Percentiles rank a stretch among this genome's conserved stretches.
phyloP scores from a whole-genome alignment of 2,113 vertebrate species.

The Colinus virginianus region DNA sequence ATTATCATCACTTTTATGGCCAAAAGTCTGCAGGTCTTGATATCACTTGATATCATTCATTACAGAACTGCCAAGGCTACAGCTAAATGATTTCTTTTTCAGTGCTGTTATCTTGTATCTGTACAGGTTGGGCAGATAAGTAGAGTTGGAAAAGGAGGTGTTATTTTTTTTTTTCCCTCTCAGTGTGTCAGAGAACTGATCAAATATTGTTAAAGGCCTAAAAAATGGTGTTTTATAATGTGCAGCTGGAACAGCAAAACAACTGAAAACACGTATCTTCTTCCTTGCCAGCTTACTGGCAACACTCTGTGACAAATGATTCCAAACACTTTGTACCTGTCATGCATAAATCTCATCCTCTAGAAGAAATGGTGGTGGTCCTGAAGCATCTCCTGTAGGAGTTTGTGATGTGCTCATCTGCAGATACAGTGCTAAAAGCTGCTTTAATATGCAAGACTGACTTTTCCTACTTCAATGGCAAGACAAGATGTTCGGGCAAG shows the following conservation, averaged over 20 bases:
- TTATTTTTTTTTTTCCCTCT: background rate
- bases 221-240: background rate
- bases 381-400: background rate
- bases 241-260: conserved; percentile 39
- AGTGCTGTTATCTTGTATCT: conserved; percentile 57
- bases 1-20: conserved; percentile 15
- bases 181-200: background rate
- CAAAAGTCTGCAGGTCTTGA: conserved; percentile 14
- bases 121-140: conserved; percentile 24
- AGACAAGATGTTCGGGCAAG: background rate
- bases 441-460: conserved; percentile 14
- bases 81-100: conserved; percentile 67
- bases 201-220: conserved; percentile 31
- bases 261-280: conserved; percentile 5
- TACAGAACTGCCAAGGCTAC: conserved; percentile 67
- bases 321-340: conserved; percentile 41
- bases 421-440: background rate
- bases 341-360: conserved; percentile 1
- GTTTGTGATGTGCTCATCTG: background rate
- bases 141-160: background rate
- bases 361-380: background rate
- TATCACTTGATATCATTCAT: conserved; percentile 51
- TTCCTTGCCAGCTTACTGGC: background rate
- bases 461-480: background rate
- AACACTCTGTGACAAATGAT: background rate